Evolutionary conservation across 2,888 invertebrate species (phyloP), one percentile per base, ranked within the genome.

Genomic region (Flabesymbios commensalis): DNA sequence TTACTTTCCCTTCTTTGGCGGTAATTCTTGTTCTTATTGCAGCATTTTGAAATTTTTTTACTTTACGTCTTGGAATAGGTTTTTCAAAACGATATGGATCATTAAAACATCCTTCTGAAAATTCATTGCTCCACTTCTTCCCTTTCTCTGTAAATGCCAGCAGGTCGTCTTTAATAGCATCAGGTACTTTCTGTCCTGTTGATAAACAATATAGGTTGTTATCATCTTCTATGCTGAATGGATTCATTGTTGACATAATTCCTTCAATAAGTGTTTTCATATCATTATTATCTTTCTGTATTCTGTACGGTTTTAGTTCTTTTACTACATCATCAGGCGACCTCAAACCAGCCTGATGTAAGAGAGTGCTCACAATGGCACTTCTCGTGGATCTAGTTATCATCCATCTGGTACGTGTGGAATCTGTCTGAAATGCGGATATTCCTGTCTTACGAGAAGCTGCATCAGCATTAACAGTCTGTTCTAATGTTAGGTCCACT

Each of bases 381-480:
- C 49, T 49, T 28, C 49, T 7, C 7, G 19, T 29, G 7, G 49
- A 14, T 19, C 29, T 14, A 19, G 24, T 49, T 10, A 22, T 19
- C 29, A 28, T 49, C 49, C 61, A 63, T 14, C 52, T 32, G 10
- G 39, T 33, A 24, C 56, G 43, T n/a, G 60, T 56, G 39, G 28
- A 7, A 7, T 47, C 41, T 19, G 60, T 51, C 32, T 64, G 60
- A 24, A 54, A 28, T 14, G 63, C 10, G n/a, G 63, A 29, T 36
- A 63, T 57, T 53, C 65, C 63, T 22, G 62, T 64, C n/a, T 39
- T 45, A 24, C 64, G 39, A 14, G 62, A 64, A 24, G 64, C 61
- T 42, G 62, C 62, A 57, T 63, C 64, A 43, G 47, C 36, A 33
- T 64, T 64, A 17, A 62, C 48, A 4, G 58, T 65, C 47, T 64